Base-by-base conservation (phyloP, 1,140 invertebrate species). In the Drosophila mauritiana region DNA sequence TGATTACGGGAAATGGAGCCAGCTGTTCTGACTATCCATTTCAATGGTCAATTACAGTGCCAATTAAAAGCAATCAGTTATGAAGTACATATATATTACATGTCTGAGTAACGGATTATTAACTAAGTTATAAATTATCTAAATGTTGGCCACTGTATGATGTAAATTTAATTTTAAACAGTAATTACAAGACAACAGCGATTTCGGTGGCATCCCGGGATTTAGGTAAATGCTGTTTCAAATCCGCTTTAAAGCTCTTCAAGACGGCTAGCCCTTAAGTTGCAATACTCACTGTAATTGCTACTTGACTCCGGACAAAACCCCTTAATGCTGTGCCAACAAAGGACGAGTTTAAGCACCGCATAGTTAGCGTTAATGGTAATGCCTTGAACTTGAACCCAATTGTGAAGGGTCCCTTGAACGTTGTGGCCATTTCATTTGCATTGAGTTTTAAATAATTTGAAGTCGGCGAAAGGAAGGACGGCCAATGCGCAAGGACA, bases 341-440 rank as follows among this genome's bases (percentile, higher is more conserved):
- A 70, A 70, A 40, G 65, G 64, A 48, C 51, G 51, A 13, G 42
- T 55, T 68, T 68, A 48, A 55, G 64, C 67, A 69, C 63, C 67
- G 52, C 68, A 70, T 57, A 73, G 68, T 76, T 76, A 76, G 73
- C 73, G 55, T 49, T 77, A 77, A 77, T 68, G 73, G 39, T 52
- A 68, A 76, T 76, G 73, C 63, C 54, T 48, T 88, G 74, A 86
- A 88, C 82, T 86, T 86, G 82, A 88, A 78, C 79, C 62, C 67
- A 68, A 59, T 72, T 81, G 27, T 65, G 17, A 43, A 15, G 27
- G 57, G 40, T 48, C 13, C 40, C 39, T 4, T 10, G 63, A 20
- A 15, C 25, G 46, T 48, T 40, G 15, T 34, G 52, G 68, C 68
- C 69, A 78, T 84, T 84, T 83, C 58, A 83, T 85, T 86, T 85